Evolutionary conservation across 2,888 invertebrate genomes (phyloP).

Genomic region (Brachyptera risi): DNA sequence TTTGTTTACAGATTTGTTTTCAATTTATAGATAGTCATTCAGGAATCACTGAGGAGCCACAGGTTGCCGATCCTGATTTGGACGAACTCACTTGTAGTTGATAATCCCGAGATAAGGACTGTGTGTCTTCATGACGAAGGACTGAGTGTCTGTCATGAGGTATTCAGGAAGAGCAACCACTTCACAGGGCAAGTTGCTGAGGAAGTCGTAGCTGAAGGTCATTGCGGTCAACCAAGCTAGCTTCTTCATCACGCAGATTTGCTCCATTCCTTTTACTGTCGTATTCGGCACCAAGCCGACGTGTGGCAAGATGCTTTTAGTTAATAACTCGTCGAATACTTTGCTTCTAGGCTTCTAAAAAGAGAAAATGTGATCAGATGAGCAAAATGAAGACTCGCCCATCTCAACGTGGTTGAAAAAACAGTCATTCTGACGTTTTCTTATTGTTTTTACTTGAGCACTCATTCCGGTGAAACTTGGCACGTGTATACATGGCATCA

Average conservation of each 20-base stretch:
- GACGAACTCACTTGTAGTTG: constrained; percentile 7
- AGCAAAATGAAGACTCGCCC: no score
- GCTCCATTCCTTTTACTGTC: not conserved
- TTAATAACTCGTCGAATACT: not conserved
- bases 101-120: not conserved
- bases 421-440: no score
- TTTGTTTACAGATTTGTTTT: no score
- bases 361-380: no score
- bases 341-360: constrained; percentile 5
- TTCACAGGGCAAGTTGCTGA: constrained; percentile 1
- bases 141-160: not conserved
- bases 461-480: no score
- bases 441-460: no score
- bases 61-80: no score
- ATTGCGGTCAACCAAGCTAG: not conserved
- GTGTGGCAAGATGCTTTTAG: not conserved
- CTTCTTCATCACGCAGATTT: not conserved
- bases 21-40: no score
- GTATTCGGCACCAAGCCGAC: not conserved
- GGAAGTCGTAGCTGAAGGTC: constrained; percentile 1
- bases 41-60: no score
- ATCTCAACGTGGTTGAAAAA: no score
- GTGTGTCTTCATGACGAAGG: not conserved
- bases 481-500: no score
- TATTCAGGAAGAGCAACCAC: constrained; percentile 9